Conservation (phyloP, 2,113 vertebrate genomes). For the Sylvietta virens region DNA sequence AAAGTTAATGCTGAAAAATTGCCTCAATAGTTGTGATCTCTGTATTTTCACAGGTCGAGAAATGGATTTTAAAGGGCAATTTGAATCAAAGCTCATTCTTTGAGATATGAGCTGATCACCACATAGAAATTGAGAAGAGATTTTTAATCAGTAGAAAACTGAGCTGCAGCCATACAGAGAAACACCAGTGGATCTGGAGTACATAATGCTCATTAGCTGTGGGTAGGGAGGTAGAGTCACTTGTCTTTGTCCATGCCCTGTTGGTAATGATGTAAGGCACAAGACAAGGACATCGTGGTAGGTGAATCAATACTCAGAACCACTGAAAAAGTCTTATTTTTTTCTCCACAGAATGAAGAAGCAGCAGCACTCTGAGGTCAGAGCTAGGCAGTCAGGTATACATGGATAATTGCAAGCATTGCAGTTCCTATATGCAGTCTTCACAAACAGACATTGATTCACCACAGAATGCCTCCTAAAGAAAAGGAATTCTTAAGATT, state of each 20-base stretch:
- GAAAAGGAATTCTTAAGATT: slow-evolving; percentile 31
- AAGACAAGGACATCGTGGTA: not conserved
- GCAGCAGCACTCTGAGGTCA: not conserved
- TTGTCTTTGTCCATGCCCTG: not conserved
- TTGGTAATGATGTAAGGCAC: not conserved
- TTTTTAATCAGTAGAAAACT: not conserved
- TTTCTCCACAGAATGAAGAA: not conserved
- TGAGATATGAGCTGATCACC: not conserved
- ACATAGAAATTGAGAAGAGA: not conserved
- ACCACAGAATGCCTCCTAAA: not conserved
- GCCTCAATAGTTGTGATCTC: not conserved
- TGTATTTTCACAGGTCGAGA: not conserved
- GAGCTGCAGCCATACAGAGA: not conserved
- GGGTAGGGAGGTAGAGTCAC: not conserved
- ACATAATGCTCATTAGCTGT: not conserved
- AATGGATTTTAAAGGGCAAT: not conserved
- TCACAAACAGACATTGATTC: slow-evolving; percentile 28
- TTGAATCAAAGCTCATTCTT: not conserved
- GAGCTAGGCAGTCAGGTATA: not conserved
- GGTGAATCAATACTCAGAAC: not conserved
- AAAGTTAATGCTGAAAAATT: not conserved
- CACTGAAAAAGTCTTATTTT: not conserved
- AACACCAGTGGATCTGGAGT: not conserved
- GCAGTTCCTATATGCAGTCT: not conserved
- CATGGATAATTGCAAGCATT: slow-evolving; percentile 17